Conservation (phyloP, 2,797 vertebrate species). For the Crax fasciolata region DNA sequence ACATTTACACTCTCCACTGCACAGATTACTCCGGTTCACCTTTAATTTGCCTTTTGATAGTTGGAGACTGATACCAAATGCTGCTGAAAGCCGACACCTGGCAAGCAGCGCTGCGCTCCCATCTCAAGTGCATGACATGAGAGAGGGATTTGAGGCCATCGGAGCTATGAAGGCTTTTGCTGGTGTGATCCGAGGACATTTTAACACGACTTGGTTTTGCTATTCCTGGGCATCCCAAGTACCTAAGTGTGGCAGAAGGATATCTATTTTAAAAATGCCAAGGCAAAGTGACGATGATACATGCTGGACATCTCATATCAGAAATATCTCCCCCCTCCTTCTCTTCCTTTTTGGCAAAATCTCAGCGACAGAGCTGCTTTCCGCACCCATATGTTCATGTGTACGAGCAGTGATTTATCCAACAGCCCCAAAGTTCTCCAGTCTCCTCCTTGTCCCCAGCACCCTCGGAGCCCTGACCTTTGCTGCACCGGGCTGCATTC, state of each 20-base stretch:
- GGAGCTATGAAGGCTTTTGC: slow-evolving; percentile 7
- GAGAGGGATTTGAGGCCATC: slow-evolving; percentile 56
- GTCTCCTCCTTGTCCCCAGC: slow-evolving; percentile 23
- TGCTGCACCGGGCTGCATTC: background rate
- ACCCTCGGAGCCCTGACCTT: slow-evolving; percentile 36
- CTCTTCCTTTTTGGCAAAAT: slow-evolving; percentile 14
- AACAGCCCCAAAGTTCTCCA: background rate
- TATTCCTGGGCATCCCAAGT: slow-evolving; percentile 27
- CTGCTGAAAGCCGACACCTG: slow-evolving; percentile 79
- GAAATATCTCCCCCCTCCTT: slow-evolving; percentile 36
- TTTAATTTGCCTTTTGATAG: slow-evolving; percentile 79
- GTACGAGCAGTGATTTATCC: background rate
- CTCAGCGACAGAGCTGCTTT: background rate
- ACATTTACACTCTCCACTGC: slow-evolving; percentile 49
- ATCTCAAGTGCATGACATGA: slow-evolving; percentile 46
- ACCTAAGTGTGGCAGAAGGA: background rate
- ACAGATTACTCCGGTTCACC: slow-evolving; percentile 52
- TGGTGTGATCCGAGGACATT: slow-evolving; percentile 48
- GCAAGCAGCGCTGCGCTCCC: slow-evolving; percentile 27
- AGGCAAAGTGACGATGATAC: slow-evolving; percentile 16
- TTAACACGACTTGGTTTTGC: slow-evolving; percentile 20
- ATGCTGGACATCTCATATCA: slow-evolving; percentile 14
- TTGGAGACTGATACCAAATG: slow-evolving; percentile 74
- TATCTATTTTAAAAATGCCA: slow-evolving; percentile 59
- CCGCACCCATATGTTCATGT: background rate